Conservation (phyloP, 2,113 vertebrate species). For the Sigmodon hispidus region DNA sequence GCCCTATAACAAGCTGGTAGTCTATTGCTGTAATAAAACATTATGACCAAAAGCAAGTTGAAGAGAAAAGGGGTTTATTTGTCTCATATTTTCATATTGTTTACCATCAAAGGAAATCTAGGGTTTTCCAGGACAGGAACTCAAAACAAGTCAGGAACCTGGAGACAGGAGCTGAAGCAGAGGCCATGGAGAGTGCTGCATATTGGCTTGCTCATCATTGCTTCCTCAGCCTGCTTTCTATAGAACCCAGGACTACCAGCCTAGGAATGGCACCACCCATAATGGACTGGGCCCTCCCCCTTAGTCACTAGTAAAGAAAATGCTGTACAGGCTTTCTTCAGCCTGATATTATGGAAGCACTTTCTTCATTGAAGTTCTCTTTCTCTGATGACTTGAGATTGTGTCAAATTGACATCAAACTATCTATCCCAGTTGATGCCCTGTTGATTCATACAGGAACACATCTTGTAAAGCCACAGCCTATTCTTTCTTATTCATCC, state of each 20-base stretch:
- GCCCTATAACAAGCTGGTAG: background rate
- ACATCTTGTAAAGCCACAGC: no score
- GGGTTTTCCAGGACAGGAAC: background rate
- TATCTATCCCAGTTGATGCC: no score
- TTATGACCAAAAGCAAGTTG: background rate
- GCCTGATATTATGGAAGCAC: background rate
- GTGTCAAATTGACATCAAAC: no score
- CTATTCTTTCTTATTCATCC: no score
- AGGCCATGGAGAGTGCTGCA: background rate
- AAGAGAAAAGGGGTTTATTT: background rate
- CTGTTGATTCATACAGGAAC: no score
- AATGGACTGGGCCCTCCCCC: background rate
- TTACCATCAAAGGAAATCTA: background rate
- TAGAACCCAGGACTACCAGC: no score
- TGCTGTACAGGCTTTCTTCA: background rate
- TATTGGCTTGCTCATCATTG: background rate
- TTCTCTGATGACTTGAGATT: no score
- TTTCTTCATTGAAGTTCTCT: no score
- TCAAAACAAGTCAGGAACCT: background rate
- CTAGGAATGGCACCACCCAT: no score
- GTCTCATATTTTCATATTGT: background rate
- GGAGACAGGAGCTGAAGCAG: background rate
- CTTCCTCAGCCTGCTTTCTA: background rate
- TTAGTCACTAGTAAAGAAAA: background rate
- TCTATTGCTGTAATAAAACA: background rate